Evolutionary conservation across 2,113 vertebrate genomes (phyloP).

Genomic region (Monopterus albus): DNA sequence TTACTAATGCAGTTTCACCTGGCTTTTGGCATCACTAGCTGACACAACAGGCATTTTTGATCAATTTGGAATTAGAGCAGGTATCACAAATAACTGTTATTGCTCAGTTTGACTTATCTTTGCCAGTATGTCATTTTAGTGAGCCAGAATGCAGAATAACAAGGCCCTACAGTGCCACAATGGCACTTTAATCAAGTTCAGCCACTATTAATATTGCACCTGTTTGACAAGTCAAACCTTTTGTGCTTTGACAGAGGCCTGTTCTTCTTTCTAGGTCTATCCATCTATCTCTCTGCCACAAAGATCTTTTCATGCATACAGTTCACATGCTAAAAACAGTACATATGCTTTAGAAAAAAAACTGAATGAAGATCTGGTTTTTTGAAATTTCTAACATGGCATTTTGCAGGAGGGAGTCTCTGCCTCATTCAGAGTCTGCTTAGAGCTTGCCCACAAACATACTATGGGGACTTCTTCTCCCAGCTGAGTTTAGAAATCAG

Average conservation of each 20-base stretch:
- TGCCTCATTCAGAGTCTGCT: slow-evolving; percentile 1
- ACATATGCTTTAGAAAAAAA: background rate
- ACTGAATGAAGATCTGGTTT: background rate
- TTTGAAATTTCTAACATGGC: background rate
- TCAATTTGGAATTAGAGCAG: background rate
- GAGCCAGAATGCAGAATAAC: background rate
- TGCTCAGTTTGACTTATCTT: background rate
- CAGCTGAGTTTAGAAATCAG: background rate
- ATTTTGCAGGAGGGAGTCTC: background rate
- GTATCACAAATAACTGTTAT: background rate
- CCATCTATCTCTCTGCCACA: background rate
- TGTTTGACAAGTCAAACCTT: background rate
- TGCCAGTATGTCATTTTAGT: background rate
- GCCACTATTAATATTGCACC: background rate
- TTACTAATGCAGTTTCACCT: background rate
- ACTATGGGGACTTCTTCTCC: slow-evolving; percentile 4
- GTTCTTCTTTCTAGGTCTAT: background rate
- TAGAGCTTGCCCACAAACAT: background rate
- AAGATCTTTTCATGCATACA: background rate
- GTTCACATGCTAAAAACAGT: background rate
- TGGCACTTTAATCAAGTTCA: background rate
- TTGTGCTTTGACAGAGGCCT: background rate
- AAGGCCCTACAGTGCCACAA: background rate
- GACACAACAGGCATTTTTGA: no score
- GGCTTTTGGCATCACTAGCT: background rate